phyloP scores from a whole-genome alignment of 2,113 vertebrate genomes.

The Zosterops hypoxanthus region DNA sequence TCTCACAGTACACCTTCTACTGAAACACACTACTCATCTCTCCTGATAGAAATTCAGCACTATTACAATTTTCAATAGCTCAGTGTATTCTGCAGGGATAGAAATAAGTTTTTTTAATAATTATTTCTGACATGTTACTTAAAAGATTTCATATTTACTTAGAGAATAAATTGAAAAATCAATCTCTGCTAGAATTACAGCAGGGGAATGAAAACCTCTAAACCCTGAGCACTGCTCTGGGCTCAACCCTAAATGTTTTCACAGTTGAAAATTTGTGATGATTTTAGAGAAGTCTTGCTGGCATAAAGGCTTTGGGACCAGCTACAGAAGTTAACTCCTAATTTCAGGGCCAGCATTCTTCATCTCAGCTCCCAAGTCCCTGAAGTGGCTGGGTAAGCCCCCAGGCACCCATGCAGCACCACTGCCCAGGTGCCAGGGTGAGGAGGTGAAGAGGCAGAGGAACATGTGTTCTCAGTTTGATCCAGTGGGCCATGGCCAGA shows the following conservation, averaged over 20 bases:
- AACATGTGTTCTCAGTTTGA: accelerated
- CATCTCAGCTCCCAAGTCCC: background rate
- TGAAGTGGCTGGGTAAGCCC: background rate
- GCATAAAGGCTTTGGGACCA: background rate
- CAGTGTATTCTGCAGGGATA: constrained; percentile 10
- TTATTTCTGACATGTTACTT: constrained; percentile 54
- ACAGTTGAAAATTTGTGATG: background rate
- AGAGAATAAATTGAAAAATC: constrained; percentile 46
- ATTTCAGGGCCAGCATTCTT: background rate
- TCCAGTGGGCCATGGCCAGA: background rate
- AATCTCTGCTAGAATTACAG: constrained; percentile 44
- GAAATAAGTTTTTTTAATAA: constrained; percentile 2
- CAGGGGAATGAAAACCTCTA: background rate
- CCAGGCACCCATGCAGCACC: background rate
- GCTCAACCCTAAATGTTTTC: background rate
- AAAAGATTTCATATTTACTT: constrained; percentile 29
- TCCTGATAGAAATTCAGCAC: constrained; percentile 34
- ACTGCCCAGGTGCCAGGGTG: background rate
- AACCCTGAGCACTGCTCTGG: background rate
- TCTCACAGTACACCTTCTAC: background rate
- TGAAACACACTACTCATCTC: background rate
- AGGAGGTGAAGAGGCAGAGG: background rate
- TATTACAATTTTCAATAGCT: constrained; percentile 30
- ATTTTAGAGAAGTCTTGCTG: background rate
- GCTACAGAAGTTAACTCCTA: background rate